Percentiles rank a stretch among this genome's conserved stretches.
These are phyloP conservation scores for Epizoanthus rinbou DNA, from an alignment of 92 coral and sea anemone genomes.

Conservation along the genomic window DNA sequence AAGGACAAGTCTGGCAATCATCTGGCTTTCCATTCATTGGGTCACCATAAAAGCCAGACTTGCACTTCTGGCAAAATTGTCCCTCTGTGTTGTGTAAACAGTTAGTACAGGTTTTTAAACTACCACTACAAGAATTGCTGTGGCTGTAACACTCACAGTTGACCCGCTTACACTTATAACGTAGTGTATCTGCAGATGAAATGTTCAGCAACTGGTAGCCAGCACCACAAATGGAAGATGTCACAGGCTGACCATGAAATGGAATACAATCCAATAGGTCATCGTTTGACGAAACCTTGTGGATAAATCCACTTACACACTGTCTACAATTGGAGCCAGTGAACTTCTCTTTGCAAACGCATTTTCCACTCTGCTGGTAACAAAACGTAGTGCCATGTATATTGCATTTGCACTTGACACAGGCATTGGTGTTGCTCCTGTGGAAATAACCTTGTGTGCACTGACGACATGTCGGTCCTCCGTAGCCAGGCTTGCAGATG, in stretches of 20 bases:
- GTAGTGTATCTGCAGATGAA: neutral
- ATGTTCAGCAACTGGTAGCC: slow-evolving; percentile 31
- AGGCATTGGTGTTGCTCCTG: neutral
- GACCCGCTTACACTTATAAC: slow-evolving; percentile 9
- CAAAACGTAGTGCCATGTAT: slow-evolving; percentile 13
- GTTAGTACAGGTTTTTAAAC: slow-evolving; percentile 48
- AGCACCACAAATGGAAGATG: slow-evolving; percentile 30
- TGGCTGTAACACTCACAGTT: slow-evolving; percentile 39
- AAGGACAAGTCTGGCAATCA: slow-evolving; percentile 37
- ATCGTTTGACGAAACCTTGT: neutral
- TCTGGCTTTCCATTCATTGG: slow-evolving; percentile 40
- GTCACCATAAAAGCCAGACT: slow-evolving; percentile 60
- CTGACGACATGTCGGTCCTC: slow-evolving; percentile 42
- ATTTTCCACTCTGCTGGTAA: slow-evolving; percentile 30
- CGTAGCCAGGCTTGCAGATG: slow-evolving; percentile 48
- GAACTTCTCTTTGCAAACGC: slow-evolving; percentile 30
- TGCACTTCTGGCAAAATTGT: slow-evolving; percentile 52
- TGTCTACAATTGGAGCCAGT: slow-evolving; percentile 10
- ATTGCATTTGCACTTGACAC: slow-evolving; percentile 25
- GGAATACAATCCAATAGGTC: slow-evolving; percentile 30
- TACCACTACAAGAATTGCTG: slow-evolving; percentile 40
- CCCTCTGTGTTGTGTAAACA: slow-evolving; percentile 49
- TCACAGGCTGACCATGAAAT: slow-evolving; percentile 40
- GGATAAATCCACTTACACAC: slow-evolving; percentile 12
- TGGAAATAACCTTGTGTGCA: slow-evolving; percentile 54